Evolutionary conservation across 2,888 invertebrate genomes (phyloP).

Genomic region (Amblyjoppa fuscipennis): DNA sequence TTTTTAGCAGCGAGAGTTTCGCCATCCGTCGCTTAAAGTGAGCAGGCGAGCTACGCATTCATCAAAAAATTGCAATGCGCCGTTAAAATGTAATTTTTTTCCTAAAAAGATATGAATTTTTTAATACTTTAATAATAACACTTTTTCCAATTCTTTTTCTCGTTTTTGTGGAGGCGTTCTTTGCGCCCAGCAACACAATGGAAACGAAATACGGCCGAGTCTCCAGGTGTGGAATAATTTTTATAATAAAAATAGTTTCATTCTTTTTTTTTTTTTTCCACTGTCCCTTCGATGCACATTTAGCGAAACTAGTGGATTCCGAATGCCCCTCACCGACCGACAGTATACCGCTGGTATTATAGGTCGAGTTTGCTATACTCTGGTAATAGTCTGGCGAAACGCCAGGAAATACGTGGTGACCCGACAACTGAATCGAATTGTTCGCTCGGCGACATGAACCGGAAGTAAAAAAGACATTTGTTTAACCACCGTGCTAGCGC

Average conservation of each 20-base stretch:
- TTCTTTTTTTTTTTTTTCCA: not conserved
- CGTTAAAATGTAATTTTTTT: too few species aligned
- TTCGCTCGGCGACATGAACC: slow-evolving; percentile 72
- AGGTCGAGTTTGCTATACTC: slow-evolving; percentile 48
- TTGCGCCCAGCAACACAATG: not conserved
- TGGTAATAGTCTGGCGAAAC: slow-evolving; percentile 68
- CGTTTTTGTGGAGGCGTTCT: not conserved
- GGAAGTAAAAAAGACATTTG: slow-evolving; percentile 74
- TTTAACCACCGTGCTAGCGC: slow-evolving; percentile 70
- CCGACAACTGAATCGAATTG: slow-evolving; percentile 74
- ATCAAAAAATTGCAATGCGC: too few species aligned
- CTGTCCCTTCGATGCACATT: not conserved
- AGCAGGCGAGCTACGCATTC: too few species aligned
- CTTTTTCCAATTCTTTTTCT: not conserved
- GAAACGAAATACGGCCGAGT: not conserved
- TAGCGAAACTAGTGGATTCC: slow-evolving; percentile 21
- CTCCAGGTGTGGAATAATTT: not conserved
- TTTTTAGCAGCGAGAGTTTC: too few species aligned
- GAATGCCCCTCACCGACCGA: slow-evolving; percentile 11
- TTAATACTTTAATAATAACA: not conserved
- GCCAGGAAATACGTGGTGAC: slow-evolving; percentile 72
- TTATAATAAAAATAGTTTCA: not conserved
- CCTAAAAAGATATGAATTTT: too few species aligned
- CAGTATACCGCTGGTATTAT: slow-evolving; percentile 4
- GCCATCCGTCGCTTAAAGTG: too few species aligned